These are phyloP conservation scores for Pseudanteris insignis DNA, from an alignment of 2,888 invertebrate genomes.

Conservation along the genomic window DNA sequence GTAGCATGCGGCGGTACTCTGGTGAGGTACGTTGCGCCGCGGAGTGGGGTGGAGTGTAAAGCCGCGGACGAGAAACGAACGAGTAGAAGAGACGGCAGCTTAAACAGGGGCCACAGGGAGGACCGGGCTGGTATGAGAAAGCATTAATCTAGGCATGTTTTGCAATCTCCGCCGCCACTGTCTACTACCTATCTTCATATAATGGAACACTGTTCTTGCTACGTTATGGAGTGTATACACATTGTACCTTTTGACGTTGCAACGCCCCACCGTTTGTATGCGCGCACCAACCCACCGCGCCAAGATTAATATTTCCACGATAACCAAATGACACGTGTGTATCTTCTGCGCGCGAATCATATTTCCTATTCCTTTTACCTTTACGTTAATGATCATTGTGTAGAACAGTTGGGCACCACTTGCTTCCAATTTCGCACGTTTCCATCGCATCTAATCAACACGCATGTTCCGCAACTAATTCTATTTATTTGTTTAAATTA, in stretches of 20 bases:
- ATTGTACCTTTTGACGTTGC: slow-evolving; percentile 56
- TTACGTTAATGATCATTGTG: no score
- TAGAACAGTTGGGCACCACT: no score
- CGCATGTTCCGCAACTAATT: no score
- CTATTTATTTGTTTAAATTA: no score
- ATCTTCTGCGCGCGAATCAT: no score
- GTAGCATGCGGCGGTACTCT: slow-evolving; percentile 43
- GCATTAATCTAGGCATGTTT: slow-evolving; percentile 67
- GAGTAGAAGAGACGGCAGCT: slow-evolving; percentile 33
- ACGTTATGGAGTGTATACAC: slow-evolving; percentile 62
- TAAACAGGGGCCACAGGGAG: slow-evolving; percentile 47
- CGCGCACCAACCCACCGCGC: slow-evolving; percentile 42
- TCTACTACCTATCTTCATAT: slow-evolving; percentile 56
- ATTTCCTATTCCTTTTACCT: not conserved
- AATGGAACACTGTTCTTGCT: slow-evolving; percentile 65
- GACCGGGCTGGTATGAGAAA: slow-evolving; percentile 60
- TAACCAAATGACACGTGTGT: slow-evolving; percentile 52
- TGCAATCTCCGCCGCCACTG: slow-evolving; percentile 59
- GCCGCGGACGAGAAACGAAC: slow-evolving; percentile 34
- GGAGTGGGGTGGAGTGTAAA: slow-evolving; percentile 28
- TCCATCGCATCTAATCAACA: no score
- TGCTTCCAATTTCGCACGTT: no score
- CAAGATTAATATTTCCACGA: slow-evolving; percentile 61
- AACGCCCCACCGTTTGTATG: slow-evolving; percentile 39
- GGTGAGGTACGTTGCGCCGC: slow-evolving; percentile 8